These are phyloP conservation scores for Mionectes macconnelli DNA, from an alignment of 2,113 vertebrate species.

Conservation along the genomic window DNA sequence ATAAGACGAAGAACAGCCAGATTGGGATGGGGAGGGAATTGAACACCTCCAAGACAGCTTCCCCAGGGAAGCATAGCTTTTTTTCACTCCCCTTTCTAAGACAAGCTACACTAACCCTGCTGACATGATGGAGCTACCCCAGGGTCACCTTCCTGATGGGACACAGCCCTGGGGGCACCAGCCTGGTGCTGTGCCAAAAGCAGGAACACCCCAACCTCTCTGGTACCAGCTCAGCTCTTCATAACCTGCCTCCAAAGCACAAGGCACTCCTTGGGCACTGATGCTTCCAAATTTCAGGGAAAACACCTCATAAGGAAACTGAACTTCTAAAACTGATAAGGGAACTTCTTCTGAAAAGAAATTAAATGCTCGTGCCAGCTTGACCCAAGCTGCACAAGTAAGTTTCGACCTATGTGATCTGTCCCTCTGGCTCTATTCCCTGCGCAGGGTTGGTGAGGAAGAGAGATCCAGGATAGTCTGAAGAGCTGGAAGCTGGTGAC, in stretches of 20 bases:
- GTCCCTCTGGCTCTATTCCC: background rate
- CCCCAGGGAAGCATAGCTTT: background rate
- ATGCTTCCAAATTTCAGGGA: background rate
- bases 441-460: background rate
- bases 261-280: background rate
- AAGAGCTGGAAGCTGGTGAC: background rate
- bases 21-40: background rate
- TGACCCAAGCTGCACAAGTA: background rate
- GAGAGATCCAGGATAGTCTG: background rate
- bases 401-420: fast-evolving
- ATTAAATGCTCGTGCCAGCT: background rate
- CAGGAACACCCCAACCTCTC: background rate
- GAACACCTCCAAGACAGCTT: background rate
- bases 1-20: background rate
- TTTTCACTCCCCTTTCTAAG: background rate
- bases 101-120: background rate
- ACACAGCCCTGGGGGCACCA: background rate
- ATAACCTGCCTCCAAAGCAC: background rate
- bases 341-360: background rate
- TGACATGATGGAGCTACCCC: background rate
- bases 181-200: background rate
- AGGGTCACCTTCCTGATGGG: background rate
- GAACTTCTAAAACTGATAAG: background rate
- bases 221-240: background rate
- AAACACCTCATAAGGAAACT: background rate